Conservation (phyloP, 2,113 vertebrate genomes). For the Deroptyus accipitrinus region DNA sequence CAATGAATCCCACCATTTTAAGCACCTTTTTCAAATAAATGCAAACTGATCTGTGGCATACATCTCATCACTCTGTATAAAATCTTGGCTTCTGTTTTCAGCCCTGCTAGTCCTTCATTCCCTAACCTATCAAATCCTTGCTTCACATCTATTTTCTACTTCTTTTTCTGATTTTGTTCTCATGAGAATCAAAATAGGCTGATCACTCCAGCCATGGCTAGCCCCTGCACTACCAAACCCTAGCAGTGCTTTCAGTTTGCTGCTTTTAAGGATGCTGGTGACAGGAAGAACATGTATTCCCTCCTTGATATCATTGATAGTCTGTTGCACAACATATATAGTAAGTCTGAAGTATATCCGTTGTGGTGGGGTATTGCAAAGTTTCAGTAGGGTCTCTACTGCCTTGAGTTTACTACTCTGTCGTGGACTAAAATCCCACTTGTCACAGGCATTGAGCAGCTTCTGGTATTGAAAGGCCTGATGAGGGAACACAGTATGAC, state of each 20-base stretch:
- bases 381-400: neutral
- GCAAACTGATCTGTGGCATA: neutral
- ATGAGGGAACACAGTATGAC: neutral
- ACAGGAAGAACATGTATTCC: neutral
- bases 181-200: neutral
- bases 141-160: neutral
- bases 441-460: fast-evolving
- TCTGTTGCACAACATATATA: neutral
- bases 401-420: neutral
- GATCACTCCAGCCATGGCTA: fast-evolving
- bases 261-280: neutral
- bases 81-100: neutral
- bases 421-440: neutral
- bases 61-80: neutral
- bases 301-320: neutral
- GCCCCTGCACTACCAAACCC: fast-evolving
- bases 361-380: neutral
- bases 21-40: neutral
- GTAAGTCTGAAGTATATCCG: fast-evolving
- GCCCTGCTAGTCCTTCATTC: neutral
- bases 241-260: neutral
- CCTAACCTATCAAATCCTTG: neutral
- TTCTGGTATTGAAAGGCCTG: neutral
- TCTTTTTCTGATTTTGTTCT: neutral
- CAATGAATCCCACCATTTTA: neutral